These are phyloP conservation scores for Pituophis catenifer DNA, from an alignment of 2,113 vertebrate species.

Conservation along the genomic window DNA sequence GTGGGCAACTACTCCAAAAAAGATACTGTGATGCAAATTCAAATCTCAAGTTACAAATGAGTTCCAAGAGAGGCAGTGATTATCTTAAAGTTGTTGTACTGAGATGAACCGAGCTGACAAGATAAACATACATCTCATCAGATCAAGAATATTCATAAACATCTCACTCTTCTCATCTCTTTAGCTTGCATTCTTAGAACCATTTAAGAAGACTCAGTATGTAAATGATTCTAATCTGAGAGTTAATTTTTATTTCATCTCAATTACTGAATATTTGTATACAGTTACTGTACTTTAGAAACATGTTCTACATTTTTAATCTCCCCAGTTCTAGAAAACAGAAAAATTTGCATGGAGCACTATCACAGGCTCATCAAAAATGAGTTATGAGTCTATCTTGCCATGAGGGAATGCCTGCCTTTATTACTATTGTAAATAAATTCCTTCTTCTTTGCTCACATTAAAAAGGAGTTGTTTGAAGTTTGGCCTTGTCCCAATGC, in stretches of 20 bases:
- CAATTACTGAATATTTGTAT: conserved; percentile 45
- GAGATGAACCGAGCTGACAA: conserved; percentile 13
- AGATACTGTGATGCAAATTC: conserved; percentile 39
- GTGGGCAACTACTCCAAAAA: conserved; percentile 22
- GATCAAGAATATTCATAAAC: conserved; percentile 38
- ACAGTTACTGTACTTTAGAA: conserved; percentile 37
- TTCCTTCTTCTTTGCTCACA: not conserved
- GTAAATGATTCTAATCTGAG: conserved; percentile 40
- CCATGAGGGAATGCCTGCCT: not conserved
- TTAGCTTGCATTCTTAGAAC: conserved; percentile 29
- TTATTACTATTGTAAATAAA: not conserved
- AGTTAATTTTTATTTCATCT: conserved; percentile 49
- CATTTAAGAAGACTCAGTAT: conserved; percentile 39
- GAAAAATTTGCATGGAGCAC: not conserved
- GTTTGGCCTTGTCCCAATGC: not conserved
- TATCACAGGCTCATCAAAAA: not conserved
- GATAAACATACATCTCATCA: conserved; percentile 35
- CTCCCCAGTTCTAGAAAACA: not conserved
- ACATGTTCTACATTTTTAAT: conserved; percentile 11
- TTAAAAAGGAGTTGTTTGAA: not conserved
- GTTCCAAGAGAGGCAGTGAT: conserved; percentile 4
- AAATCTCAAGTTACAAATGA: conserved; percentile 26
- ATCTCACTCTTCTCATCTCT: conserved; percentile 31
- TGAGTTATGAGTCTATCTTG: not conserved
- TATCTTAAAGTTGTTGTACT: conserved; percentile 25